Conservation (phyloP, 2,113 vertebrate genomes). For the Silurus glanis region DNA sequence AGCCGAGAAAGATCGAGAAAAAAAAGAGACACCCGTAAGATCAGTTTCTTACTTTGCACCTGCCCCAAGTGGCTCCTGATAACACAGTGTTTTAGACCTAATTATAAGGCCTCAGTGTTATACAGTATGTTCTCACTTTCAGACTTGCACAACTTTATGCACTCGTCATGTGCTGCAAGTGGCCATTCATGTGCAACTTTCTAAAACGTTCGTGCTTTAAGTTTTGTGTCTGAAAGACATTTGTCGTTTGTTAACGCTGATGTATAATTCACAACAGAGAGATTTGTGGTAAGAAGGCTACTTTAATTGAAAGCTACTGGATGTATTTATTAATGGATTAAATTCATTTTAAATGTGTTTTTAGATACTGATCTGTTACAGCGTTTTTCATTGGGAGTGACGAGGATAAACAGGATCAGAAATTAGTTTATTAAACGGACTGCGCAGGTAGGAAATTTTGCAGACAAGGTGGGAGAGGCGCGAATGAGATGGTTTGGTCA, state of each 20-base stretch:
- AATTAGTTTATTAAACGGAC: too few relatives aligned
- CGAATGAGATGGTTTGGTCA: too few relatives aligned
- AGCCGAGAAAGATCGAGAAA: conserved; percentile 40
- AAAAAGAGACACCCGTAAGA: conserved; percentile 42
- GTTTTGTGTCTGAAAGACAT: not conserved
- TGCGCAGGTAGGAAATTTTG: too few relatives aligned
- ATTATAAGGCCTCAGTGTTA: not conserved
- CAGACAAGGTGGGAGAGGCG: too few relatives aligned
- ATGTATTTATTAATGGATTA: too few relatives aligned
- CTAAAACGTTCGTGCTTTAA: not conserved
- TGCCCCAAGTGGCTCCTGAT: not conserved
- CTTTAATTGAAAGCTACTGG: not conserved
- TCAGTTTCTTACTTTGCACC: not conserved
- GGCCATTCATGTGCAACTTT: not conserved
- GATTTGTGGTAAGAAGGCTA: not conserved
- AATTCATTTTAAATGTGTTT: too few relatives aligned
- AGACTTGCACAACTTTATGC: not conserved
- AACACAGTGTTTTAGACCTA: not conserved
- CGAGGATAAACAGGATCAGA: too few relatives aligned
- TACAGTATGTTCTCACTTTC: not conserved
- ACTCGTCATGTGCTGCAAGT: not conserved
- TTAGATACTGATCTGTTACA: too few relatives aligned
- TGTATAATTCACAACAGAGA: not conserved
- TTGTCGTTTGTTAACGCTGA: not conserved
- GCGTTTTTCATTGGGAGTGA: too few relatives aligned